Base-by-base conservation (phyloP, 2,888 invertebrate genomes). In the Sialis lutaria region DNA sequence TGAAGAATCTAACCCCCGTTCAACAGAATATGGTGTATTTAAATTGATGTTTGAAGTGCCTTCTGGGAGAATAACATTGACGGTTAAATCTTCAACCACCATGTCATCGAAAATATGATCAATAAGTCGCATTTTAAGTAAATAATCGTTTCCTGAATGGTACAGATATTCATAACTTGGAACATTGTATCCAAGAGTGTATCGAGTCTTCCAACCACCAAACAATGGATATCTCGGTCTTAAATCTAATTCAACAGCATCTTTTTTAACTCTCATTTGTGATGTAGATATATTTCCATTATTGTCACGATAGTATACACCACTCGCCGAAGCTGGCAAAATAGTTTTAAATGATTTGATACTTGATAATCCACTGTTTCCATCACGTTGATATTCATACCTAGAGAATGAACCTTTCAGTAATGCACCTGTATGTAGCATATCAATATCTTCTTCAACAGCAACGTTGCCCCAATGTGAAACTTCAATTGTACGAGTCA, bases 401-500 rank as follows among this genome's bases (percentile, higher is more conserved):
- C 98, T 78, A 2, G 97, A 97, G 69, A 98, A 96, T 2, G 93
- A 79, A 0, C 92, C 92, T 61, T 95, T 93, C 39, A 99, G 67
- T 52, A 78, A 73, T 8, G 98, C 97, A 40, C 98, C 98, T 42
- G 86, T 83, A 60, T 99, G 97, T 13, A 82, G 71, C 53, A 98
- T 72, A 62, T 95, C 90, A 54, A 97, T 77, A 6, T 83, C 79
- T 63, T 99, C 98, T 62, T 97, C 95, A 1, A 99, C 75, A 22
- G 97, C 97, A 57, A 99, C 89, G 60, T 97, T 96, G 6, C 97
- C 97, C 98, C 98, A 99, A 63, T 98, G 97, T 0, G 97, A 98
- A 2, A 99, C 79, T 68, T 98, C 97, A 56, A 99, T 85, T 0
- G 79, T 69, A 44, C 98, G 75, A 55, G 88, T 85, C 54, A 98